Evolutionary conservation across 64 coral and sea anemone genomes (phyloP).

Genomic region (Montipora efflorescens): DNA sequence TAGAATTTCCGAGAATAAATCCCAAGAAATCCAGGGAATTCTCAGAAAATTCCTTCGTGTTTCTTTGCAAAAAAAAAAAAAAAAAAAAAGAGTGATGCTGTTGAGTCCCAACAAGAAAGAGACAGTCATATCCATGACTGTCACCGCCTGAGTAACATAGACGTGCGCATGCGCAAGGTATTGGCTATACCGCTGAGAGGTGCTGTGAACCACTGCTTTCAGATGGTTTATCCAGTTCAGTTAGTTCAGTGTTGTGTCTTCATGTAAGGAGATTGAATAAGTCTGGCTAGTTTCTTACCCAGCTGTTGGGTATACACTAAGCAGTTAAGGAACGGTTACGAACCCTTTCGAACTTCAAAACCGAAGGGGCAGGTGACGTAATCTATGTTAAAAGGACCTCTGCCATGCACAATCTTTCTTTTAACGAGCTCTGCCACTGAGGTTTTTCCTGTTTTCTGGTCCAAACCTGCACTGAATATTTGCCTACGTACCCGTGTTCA

Average conservation of each 20-base stretch:
- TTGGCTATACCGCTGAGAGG: not conserved
- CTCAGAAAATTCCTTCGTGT: not conserved
- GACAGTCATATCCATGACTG: not conserved
- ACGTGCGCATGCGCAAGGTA: conserved; percentile 7
- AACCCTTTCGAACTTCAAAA: conserved; percentile 12
- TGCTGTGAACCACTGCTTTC: not conserved
- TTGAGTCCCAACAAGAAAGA: not conserved
- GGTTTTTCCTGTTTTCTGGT: not conserved
- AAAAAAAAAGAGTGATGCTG: not conserved
- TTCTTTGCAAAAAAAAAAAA: not conserved
- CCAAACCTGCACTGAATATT: conserved; percentile 19
- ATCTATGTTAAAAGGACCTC: not conserved
- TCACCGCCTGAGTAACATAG: not conserved
- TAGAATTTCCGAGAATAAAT: not conserved
- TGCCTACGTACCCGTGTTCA: conserved; percentile 41
- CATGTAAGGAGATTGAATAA: conserved; percentile 7
- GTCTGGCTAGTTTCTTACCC: not conserved
- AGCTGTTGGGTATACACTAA: not conserved
- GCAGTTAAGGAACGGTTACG: not conserved
- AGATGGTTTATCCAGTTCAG: not conserved
- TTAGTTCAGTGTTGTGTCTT: not conserved
- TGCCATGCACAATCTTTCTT: conserved; percentile 13
- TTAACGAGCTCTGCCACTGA: not conserved
- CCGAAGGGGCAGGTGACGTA: not conserved
- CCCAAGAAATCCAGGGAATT: not conserved